phyloP scores from a whole-genome alignment of 2,797 vertebrate species.

The Etheostoma nigrum region DNA sequence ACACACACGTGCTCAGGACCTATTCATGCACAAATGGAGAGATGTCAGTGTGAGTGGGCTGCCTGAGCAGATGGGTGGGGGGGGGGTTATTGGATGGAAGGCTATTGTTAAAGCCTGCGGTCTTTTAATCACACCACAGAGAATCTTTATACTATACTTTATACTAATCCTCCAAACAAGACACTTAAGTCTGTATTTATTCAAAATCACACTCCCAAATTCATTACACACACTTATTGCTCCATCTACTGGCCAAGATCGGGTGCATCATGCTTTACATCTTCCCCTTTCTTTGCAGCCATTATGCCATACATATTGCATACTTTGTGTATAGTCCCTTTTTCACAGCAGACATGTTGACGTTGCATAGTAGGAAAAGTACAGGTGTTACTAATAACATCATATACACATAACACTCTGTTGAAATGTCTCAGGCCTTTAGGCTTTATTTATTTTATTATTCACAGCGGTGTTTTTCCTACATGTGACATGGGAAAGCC shows the following conservation, averaged over 20 bases:
- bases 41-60: too few relatives aligned
- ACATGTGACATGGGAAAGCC: background rate
- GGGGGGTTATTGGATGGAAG: too few relatives aligned
- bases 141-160: background rate
- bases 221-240: slow-evolving; percentile 28
- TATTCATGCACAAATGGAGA: too few relatives aligned
- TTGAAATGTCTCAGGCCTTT: background rate
- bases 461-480: background rate
- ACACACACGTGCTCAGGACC: too few relatives aligned
- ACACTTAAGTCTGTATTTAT: background rate
- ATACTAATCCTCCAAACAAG: background rate
- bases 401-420: too few relatives aligned
- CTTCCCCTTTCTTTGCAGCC: background rate
- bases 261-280: background rate
- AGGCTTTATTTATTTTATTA: background rate
- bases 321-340: background rate
- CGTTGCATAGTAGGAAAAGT: too few relatives aligned
- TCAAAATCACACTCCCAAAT: background rate
- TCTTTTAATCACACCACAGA: background rate
- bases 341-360: background rate
- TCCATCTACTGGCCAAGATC: slow-evolving; percentile 70
- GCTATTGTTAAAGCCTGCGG: background rate
- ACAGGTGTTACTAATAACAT: too few relatives aligned
- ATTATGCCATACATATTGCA: background rate
- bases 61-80: too few relatives aligned